Evolutionary conservation across 2,888 invertebrate species (phyloP), one percentile per base, ranked within the genome.

Genomic region (Dione vanillae): DNA sequence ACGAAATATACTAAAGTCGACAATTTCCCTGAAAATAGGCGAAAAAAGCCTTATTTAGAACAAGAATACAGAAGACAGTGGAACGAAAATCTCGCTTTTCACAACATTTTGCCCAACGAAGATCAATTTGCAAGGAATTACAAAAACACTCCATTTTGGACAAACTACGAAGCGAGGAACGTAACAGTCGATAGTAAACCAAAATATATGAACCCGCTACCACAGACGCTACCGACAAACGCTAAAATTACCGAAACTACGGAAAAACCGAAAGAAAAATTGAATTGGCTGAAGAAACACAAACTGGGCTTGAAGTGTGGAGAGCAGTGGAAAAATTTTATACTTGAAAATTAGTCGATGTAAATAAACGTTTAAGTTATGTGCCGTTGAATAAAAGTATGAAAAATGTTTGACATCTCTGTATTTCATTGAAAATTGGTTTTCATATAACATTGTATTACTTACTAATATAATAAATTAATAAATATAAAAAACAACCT

Each of bases 51-150:
- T 0, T 86, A 87, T 62, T 83, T 87, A 83, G 89, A 90, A 73
- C 90, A 90, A 73, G 88, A 90, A 73, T 82, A 87, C 70, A 80
- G 86, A 51, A 80, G 85, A n/a, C 77, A 83, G 40, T 89, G 89
- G 85, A 80, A 86, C 71, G 89, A 90, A 71, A 80, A 79, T 35
- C 73, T 87, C 3, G 80, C 82, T 75, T 87, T 84, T 73, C 80
- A 83, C 49, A 12, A 77, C 8, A 47, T 54, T 14, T 47, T 58
- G 20, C 49, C 61, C 5, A 43, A 65, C 10, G 20, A 82, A 43
- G 54, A 74, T 43, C 78, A 79, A 1, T 72, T 70, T 14, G 75
- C 77, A 11, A 72, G 72, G 2, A 65, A 68, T 8, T 47, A 54
- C 47, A 70, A 66, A 2, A 51, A 52, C 5, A 71, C 61, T 14